phyloP scores from a whole-genome alignment of 2,888 invertebrate species.

The Ectropis crepuscularia region DNA sequence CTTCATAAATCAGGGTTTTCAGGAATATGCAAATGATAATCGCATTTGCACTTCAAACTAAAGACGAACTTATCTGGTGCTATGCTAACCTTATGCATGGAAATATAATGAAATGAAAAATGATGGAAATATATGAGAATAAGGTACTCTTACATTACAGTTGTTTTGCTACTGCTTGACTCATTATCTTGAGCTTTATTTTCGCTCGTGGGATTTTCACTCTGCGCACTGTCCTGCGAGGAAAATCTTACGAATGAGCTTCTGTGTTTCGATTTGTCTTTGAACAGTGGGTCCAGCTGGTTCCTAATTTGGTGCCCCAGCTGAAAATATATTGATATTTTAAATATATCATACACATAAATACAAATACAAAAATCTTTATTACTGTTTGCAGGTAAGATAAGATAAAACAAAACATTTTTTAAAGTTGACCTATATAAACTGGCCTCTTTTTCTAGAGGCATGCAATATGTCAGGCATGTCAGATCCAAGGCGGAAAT shows the following conservation, averaged over 20 bases:
- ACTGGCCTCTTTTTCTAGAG: too few species aligned
- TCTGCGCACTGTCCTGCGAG: not conserved
- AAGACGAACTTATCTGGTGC: too few species aligned
- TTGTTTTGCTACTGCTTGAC: slow-evolving; percentile 4
- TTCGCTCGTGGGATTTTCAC: not conserved
- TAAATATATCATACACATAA: not conserved
- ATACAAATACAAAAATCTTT: too few species aligned
- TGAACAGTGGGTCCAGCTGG: slow-evolving; percentile 66
- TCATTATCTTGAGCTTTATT: not conserved
- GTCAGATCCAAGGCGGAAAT: too few species aligned
- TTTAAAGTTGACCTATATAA: too few species aligned
- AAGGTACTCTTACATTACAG: slow-evolving; percentile 25
- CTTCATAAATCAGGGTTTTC: too few species aligned
- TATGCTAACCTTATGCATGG: not conserved
- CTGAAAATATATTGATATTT: slow-evolving; percentile 48
- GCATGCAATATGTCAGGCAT: too few species aligned
- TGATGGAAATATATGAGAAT: not conserved
- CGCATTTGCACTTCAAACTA: too few species aligned
- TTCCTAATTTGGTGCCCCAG: slow-evolving; percentile 65
- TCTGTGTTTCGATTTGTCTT: slow-evolving; percentile 30
- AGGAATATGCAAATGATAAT: too few species aligned
- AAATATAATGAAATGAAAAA: not conserved
- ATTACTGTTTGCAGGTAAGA: too few species aligned
- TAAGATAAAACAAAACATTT: too few species aligned
- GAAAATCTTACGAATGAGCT: slow-evolving; percentile 27